Conservation (phyloP, 2,888 invertebrate genomes). For the Microdon myrmicae region DNA sequence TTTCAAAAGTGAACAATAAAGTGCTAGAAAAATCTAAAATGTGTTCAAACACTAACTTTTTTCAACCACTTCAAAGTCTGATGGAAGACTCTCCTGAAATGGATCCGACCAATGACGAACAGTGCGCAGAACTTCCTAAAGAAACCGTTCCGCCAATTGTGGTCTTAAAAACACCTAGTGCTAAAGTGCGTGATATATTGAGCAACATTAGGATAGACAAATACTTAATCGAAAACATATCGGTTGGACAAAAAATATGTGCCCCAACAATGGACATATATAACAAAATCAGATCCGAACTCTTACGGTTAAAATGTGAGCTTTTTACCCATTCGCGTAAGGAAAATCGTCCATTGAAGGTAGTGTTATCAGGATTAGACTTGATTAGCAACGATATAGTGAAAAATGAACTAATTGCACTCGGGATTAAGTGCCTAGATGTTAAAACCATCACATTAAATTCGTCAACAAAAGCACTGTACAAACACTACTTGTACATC, state of each 20-base stretch:
- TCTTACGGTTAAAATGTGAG: neutral
- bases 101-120: no score
- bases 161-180: conserved; percentile 8
- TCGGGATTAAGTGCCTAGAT: conserved; percentile 8
- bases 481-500: neutral
- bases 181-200: conserved; percentile 1
- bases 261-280: neutral
- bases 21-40: neutral
- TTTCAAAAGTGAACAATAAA: no score
- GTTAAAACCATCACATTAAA: no score
- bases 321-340: conserved; percentile 2
- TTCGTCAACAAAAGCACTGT: neutral
- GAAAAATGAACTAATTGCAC: conserved; percentile 1
- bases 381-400: neutral
- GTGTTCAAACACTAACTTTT: no score
- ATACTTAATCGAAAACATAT: conserved; percentile 7
- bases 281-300: conserved; percentile 5
- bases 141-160: no score
- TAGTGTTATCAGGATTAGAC: conserved; percentile 5
- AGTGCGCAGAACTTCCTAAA: no score
- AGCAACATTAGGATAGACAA: conserved; percentile 1
- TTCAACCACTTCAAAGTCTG: no score
- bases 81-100: no score
- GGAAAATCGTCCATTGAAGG: conserved; percentile 2
- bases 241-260: conserved; percentile 8